Base-by-base conservation (phyloP, 2,888 invertebrate genomes). In the Aphodius granarius region DNA sequence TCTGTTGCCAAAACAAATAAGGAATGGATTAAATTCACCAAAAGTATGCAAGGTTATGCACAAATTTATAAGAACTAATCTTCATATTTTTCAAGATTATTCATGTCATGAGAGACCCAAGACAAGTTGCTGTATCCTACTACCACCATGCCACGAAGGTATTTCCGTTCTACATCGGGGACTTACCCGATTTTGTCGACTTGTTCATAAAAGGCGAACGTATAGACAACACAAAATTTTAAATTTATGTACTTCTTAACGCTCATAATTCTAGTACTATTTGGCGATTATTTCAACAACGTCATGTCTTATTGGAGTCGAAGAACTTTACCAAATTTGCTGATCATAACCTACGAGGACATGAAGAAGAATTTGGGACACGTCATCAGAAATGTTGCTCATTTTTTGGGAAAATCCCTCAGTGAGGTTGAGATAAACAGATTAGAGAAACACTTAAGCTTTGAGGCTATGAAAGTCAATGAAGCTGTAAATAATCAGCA, bases 61-160 rank as follows among this genome's bases (percentile, higher is more conserved):
- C 63, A 2, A 4, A 68, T 72, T 63, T 43, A 2, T n/a, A 72
- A 43, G 63, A 20, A 65, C 2, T 18, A 73, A 2, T n/a, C 3
- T 17, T 19, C 21, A 63, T 23, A 66, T 43, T 66, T 6, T 86
- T 79, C 86, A 85, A 87, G 91, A 91, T 94, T 3, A 88, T 94
- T 18, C 94, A 94, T 82, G 91, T 94, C 0, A 90, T 91, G 0
- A 89, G 94, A 80, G 93, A 94, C 83, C 92, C 94, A 0, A 91
- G 94, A 80, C 94, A 94, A 82, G 91, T 92, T 0, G 89, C 90
- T 1, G 90, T 94, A 0, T 94, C 94, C 0, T 93, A 91, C 81
- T 94, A 89, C 83, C 92, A 93, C 82, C 90, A 94, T 75, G 20
- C 20, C 0, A 91, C 91, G 81, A 90, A 89, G 78, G 88, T 92